These are phyloP conservation scores for Patella caerulea DNA, from an alignment of 2,888 invertebrate genomes.

Conservation along the genomic window DNA sequence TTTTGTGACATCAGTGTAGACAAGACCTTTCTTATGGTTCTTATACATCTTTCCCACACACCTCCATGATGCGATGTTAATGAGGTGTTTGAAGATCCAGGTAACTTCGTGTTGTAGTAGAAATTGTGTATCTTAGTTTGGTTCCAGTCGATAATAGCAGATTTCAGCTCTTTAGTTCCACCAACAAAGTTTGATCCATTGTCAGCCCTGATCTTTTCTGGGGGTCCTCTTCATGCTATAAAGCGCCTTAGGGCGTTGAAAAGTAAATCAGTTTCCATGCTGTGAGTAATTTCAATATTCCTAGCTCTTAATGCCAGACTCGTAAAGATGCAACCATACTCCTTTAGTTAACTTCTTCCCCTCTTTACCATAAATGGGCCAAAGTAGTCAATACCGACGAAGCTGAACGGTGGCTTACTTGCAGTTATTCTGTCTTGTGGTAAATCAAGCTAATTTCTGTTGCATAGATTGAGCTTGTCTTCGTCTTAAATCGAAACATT, in stretches of 20 bases:
- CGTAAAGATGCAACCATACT: constrained; percentile 32
- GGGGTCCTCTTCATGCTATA: constrained; percentile 22
- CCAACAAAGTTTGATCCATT: constrained; percentile 30
- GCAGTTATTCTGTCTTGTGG: constrained; percentile 22
- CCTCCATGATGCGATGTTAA: constrained; percentile 37
- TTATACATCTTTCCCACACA: constrained; percentile 29
- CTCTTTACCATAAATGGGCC: constrained; percentile 28
- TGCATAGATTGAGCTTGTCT: constrained; percentile 2
- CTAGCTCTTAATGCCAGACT: constrained; percentile 31
- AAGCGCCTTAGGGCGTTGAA: constrained; percentile 31
- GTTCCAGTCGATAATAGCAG: constrained; percentile 5
- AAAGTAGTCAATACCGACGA: constrained; percentile 27
- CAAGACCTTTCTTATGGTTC: constrained; percentile 10
- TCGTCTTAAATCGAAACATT: constrained; percentile 6
- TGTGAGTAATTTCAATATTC: constrained; percentile 27
- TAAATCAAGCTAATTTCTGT: constrained; percentile 27
- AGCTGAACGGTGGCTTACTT: constrained; percentile 28
- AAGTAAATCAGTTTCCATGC: constrained; percentile 17
- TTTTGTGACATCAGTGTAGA: background rate
- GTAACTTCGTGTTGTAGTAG: constrained; percentile 14
- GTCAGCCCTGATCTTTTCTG: constrained; percentile 25
- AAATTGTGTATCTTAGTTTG: constrained; percentile 12
- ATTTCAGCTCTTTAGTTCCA: constrained; percentile 16
- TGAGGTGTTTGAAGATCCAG: constrained; percentile 39
- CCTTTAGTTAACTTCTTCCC: constrained; percentile 23